A percentile compares a stretch with the other conserved stretches of the same genome.
Evolutionary conservation across 2,113 vertebrate species (phyloP).

Genomic region (Laticauda laticaudata): DNA sequence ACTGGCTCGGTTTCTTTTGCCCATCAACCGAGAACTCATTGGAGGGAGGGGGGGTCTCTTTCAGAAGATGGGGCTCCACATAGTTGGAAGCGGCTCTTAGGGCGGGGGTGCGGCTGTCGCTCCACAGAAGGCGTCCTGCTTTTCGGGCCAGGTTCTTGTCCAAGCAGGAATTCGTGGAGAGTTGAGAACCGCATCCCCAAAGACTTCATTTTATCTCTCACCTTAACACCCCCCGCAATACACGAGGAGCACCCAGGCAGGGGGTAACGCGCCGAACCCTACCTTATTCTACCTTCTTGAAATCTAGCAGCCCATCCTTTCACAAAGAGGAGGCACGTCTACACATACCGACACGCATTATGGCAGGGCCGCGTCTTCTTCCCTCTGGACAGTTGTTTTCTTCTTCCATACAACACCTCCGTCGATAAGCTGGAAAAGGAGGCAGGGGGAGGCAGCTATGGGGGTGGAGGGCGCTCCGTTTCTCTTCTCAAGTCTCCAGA

Average conservation of each 20-base stretch:
- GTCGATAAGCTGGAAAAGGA: background rate
- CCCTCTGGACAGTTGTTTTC: background rate
- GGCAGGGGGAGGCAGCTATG: background rate
- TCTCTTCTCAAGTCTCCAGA: background rate
- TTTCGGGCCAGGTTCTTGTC: background rate
- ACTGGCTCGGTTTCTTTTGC: background rate
- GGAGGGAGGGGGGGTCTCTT: rapidly evolving
- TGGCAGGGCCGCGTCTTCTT: background rate
- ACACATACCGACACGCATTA: background rate
- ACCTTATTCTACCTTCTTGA: background rate
- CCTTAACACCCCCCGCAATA: background rate
- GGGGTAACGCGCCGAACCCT: background rate
- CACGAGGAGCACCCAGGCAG: background rate
- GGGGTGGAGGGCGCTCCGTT: background rate
- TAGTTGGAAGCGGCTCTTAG: background rate
- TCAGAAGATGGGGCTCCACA: background rate
- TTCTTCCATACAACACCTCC: background rate
- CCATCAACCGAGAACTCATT: background rate
- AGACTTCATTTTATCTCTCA: background rate
- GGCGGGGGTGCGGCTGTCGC: background rate
- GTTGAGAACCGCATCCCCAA: background rate
- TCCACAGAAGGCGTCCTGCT: background rate
- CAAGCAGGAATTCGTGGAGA: background rate
- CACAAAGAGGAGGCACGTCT: background rate
- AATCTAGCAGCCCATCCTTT: background rate